These are phyloP conservation scores for Anas platyrhynchos DNA, from an alignment of 2,113 vertebrate genomes.

Conservation along the genomic window DNA sequence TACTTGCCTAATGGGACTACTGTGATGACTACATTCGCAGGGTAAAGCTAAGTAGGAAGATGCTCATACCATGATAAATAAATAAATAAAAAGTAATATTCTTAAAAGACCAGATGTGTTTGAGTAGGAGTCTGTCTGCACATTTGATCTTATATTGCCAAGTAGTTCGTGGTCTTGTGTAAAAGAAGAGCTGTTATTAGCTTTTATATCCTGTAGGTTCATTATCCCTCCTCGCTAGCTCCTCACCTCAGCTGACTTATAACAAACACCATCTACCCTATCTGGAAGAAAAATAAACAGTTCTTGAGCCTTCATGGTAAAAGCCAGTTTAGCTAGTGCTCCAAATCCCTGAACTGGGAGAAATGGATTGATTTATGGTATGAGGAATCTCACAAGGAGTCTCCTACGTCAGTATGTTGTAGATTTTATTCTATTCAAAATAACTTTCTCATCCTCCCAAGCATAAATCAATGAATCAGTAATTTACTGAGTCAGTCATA, in stretches of 20 bases:
- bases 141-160: background rate
- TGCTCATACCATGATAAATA: background rate
- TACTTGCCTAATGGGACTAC: background rate
- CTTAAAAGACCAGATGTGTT: background rate
- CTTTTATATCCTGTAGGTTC: background rate
- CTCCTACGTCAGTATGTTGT: background rate
- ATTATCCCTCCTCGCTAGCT: background rate
- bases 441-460: background rate
- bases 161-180: background rate
- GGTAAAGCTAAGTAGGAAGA: background rate
- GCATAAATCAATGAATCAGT: conserved; percentile 8
- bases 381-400: background rate
- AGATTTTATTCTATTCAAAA: conserved; percentile 19
- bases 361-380: background rate
- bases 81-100: background rate
- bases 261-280: background rate
- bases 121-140: background rate
- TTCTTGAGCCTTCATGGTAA: background rate
- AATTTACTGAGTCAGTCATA: conserved; percentile 3
- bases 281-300: background rate
- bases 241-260: background rate
- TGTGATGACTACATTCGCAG: background rate
- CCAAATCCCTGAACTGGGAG: background rate
- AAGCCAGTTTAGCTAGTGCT: background rate
- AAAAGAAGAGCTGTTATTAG: background rate